A percentile compares a stretch with the other conserved stretches of the same genome.
These are phyloP conservation scores for Eonycteris spelaea DNA, from an alignment of 2,113 vertebrate species.

Conservation along the genomic window DNA sequence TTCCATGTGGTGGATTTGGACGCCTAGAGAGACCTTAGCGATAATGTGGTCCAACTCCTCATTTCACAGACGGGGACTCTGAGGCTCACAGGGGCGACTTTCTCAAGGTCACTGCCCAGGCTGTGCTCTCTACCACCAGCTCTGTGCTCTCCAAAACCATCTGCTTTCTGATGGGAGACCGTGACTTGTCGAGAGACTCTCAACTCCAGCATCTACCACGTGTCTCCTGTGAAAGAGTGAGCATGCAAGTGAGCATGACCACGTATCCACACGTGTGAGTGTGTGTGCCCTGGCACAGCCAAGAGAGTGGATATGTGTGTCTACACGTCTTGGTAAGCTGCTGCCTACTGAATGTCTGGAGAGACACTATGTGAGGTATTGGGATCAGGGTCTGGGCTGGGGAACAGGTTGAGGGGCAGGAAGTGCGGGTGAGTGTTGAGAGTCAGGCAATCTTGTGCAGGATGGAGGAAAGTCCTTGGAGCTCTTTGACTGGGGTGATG, in stretches of 20 bases:
- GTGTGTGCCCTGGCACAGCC: background rate
- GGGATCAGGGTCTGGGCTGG: background rate
- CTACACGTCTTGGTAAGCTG: background rate
- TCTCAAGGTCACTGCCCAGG: background rate
- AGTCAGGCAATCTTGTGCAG: background rate
- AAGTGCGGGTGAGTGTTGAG: background rate
- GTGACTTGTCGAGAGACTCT: background rate
- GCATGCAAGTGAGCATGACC: fast-evolving
- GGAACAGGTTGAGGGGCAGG: background rate
- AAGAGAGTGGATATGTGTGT: fast-evolving
- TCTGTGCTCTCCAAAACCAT: background rate
- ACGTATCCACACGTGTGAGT: background rate
- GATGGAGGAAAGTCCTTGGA: background rate
- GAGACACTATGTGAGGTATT: background rate
- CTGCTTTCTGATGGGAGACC: background rate
- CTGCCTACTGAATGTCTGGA: background rate
- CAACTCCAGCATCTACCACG: background rate
- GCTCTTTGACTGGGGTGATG: background rate
- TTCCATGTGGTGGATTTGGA: background rate
- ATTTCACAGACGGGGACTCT: background rate
- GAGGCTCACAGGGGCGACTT: background rate
- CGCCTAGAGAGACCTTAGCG: background rate
- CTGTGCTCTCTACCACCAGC: no score
- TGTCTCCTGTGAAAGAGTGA: background rate
- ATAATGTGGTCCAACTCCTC: background rate